Evolutionary conservation across 2,888 invertebrate species (phyloP), one percentile per base, ranked within the genome.

Genomic region (Ceramica pisi): DNA sequence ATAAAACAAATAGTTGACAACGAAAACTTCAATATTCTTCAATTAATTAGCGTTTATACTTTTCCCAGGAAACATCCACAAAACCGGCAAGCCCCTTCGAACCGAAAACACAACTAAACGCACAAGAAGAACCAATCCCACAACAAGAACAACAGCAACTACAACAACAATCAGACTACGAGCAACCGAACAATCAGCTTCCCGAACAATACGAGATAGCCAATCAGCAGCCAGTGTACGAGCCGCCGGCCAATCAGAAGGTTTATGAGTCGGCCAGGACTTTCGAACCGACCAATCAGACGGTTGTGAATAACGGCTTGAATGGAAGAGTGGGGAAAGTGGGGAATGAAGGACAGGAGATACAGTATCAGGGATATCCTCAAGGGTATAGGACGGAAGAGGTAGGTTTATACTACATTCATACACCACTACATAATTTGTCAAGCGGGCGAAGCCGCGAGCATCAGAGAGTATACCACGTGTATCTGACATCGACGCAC

Each of bases 381-480:
- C 86, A 91, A 62, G 85, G 83, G 41, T 90, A 89, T 71, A 89
- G 92, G 67, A 87, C 86, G 75, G 92, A 92, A 21, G 93, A 93
- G 89, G 93, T 92, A 76, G 23, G 19, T 26, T 19, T 19, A 46
- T 19, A 16, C 5, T 7, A 53, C 31, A 10, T 41, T 23, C 31
- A 35, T 9, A 5, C 35, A 35, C 35, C 35, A 35, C 35, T 8
- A 9, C 48, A 1, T 6, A 16, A 23, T 51, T 10, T 14, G n/a
- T n/a, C n/a, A n/a, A n/a, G n/a, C n/a, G n/a, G n/a, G n/a, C n/a
- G n/a, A n/a, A n/a, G n/a, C n/a, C n/a, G n/a, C n/a, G n/a, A n/a
- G n/a, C n/a, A n/a, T n/a, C n/a, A n/a, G n/a, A n/a, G n/a, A n/a
- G n/a, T n/a, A n/a, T n/a, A n/a, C n/a, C n/a, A n/a, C n/a, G n/a